Evolutionary conservation across 2,113 vertebrate genomes (phyloP), one percentile per base, ranked within the genome.

Genomic region (Larimichthys polyactis): DNA sequence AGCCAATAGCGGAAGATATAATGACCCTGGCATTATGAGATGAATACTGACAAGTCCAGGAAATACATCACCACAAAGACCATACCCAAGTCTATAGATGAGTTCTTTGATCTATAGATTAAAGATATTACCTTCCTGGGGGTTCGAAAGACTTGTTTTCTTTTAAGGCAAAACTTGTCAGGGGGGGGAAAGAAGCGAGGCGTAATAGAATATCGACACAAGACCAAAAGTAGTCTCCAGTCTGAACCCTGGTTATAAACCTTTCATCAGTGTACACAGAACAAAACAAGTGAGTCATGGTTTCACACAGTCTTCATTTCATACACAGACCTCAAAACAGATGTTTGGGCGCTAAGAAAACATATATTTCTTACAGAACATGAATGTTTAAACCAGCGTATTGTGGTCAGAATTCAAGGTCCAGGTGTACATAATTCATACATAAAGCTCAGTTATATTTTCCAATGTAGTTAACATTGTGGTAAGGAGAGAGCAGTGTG

Each of bases 1-100:
- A 55, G 75, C 86, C 71, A 73, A 74, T 16, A 77, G 58, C 24
- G 29, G 63, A 17, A 15, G 29, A 81, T 74, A 77, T 92, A 89
- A 93, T 90, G 84, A 87, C 74, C 29, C 64, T 12, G 48, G 51
- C 66, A 81, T 81, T 84, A 80, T 63, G 57, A 72, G 51, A 71
- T 54, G 59, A 74, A 82, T 52, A 43, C 46, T 48, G 73, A 78
- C 71, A 74, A 78, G 76, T 80, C 58, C 54, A 16, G 15, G 32
- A 65, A 70, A 79, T 55, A 40, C 7, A 72, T 75, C 22, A 63
- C 36, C 20, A 48, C 44, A 85, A 67, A 77, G 49, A 48, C 73
- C 11, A 69, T 20, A 43, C 16, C 36, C 2, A 19, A 44, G 43
- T 80, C 27, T 43, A 70, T 40, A 40, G 22, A 83, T 52, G 36